Percentiles rank a stretch among this genome's conserved stretches.
Evolutionary conservation across 2,113 vertebrate species (phyloP).

Genomic region (Rhombomys opimus): DNA sequence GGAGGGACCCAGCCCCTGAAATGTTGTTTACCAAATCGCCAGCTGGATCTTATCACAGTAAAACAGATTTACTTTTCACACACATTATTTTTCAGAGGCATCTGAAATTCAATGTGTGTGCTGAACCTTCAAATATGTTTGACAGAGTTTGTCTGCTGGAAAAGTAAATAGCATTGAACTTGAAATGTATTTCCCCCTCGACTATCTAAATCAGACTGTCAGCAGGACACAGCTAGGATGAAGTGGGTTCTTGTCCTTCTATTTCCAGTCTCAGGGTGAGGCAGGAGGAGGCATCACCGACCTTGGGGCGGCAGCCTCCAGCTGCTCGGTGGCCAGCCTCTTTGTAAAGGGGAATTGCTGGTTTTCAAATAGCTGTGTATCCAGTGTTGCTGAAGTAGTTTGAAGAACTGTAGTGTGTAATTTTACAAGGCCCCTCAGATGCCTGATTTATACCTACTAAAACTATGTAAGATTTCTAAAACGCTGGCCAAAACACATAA

Average conservation of each 20-base stretch:
- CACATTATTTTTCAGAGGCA: slow-evolving; percentile 71
- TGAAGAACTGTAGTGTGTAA: neutral
- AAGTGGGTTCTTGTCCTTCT: neutral
- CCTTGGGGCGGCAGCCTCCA: neutral
- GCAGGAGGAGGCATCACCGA: neutral
- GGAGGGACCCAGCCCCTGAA: slow-evolving; percentile 35
- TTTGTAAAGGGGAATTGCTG: neutral
- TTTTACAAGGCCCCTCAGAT: neutral
- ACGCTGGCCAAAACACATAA: neutral
- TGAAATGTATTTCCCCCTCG: neutral
- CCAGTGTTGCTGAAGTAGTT: neutral
- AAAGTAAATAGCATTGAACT: slow-evolving; percentile 60
- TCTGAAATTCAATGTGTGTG: slow-evolving; percentile 64
- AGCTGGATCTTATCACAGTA: slow-evolving; percentile 76
- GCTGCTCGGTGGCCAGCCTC: neutral
- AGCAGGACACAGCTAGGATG: neutral
- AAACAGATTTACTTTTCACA: slow-evolving; percentile 73
- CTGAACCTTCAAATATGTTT: slow-evolving; percentile 64
- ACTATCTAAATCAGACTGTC: slow-evolving; percentile 13
- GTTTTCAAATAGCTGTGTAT: neutral
- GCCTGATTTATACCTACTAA: neutral
- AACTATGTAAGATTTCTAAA: neutral
- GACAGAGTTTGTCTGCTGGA: slow-evolving; percentile 63
- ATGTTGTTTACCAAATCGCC: slow-evolving; percentile 68
- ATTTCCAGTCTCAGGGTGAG: neutral